Evolutionary conservation across 2,888 invertebrate genomes (phyloP).

Genomic region (Protula sp.): DNA sequence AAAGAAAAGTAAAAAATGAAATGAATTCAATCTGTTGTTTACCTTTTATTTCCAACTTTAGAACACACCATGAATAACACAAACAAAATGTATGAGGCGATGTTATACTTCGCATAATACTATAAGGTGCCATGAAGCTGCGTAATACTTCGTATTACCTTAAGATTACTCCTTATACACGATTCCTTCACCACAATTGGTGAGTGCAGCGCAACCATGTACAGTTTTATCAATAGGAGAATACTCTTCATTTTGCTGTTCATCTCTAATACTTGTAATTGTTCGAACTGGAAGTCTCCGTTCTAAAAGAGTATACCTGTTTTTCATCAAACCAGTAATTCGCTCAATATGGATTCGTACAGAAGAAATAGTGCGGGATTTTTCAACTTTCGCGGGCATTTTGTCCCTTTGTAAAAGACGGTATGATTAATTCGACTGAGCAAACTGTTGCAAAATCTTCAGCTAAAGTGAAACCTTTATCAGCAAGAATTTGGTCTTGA

Average conservation of each 20-base stretch:
- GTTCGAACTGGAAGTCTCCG: background rate
- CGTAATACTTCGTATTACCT: no score
- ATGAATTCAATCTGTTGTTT: no score
- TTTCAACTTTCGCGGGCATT: constrained; percentile 4
- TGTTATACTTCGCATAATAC: no score
- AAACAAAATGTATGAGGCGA: no score
- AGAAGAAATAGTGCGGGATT: background rate
- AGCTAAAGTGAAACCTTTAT: constrained; percentile 1
- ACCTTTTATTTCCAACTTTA: no score
- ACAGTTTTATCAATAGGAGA: background rate
- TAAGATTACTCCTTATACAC: background rate
- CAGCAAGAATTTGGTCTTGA: constrained; percentile 19
- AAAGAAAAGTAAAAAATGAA: no score
- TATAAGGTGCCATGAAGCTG: no score
- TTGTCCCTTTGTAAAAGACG: background rate
- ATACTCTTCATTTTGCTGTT: background rate
- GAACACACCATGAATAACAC: no score
- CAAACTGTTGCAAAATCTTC: constrained; percentile 2
- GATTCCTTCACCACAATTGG: constrained; percentile 2
- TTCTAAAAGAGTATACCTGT: background rate
- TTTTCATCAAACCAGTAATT: constrained; percentile 3
- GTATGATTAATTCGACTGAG: background rate
- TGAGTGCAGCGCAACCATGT: background rate
- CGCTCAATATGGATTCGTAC: constrained; percentile 7
- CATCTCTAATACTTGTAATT: background rate